These are phyloP conservation scores for Trissonchulus sp. DNA, from an alignment of 2,888 invertebrate species.

Conservation along the genomic window DNA sequence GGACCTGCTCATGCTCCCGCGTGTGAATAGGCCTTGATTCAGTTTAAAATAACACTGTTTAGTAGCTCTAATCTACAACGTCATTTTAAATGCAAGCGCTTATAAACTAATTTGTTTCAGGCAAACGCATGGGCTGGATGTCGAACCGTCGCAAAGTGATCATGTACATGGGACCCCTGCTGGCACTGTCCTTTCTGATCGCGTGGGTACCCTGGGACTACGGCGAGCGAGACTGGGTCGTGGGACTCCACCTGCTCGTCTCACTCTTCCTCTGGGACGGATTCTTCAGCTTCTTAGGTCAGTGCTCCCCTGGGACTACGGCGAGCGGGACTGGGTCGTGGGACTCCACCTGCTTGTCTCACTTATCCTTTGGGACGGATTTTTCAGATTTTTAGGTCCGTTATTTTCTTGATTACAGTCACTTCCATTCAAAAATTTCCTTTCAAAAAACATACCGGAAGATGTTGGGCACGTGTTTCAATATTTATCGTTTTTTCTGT, in stretches of 20 bases:
- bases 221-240: constrained; percentile 40
- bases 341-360: constrained; percentile 50
- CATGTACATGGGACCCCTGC: constrained; percentile 50
- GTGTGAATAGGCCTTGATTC: no score
- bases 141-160: constrained; percentile 48
- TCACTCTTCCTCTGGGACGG: constrained; percentile 51
- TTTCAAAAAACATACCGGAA: no score
- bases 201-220: constrained; percentile 49
- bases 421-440: no score
- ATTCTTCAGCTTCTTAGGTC: constrained; percentile 48
- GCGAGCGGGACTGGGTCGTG: constrained; percentile 40
- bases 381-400: constrained; percentile 49
- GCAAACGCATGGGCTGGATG: constrained; percentile 36
- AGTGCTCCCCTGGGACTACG: constrained; percentile 42
- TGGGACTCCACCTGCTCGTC: constrained; percentile 49
- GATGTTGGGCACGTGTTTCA: no score
- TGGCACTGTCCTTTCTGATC: constrained; percentile 48
- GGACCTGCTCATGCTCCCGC: no score
- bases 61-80: no score
- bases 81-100: no score
- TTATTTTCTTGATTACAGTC: no score
- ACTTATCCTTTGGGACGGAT: constrained; percentile 51
- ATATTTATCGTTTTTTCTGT: no score
- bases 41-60: no score
- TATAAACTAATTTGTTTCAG: neutral